These are phyloP conservation scores for Alectoris magna DNA, from an alignment of 2,797 vertebrate genomes.

Conservation along the genomic window DNA sequence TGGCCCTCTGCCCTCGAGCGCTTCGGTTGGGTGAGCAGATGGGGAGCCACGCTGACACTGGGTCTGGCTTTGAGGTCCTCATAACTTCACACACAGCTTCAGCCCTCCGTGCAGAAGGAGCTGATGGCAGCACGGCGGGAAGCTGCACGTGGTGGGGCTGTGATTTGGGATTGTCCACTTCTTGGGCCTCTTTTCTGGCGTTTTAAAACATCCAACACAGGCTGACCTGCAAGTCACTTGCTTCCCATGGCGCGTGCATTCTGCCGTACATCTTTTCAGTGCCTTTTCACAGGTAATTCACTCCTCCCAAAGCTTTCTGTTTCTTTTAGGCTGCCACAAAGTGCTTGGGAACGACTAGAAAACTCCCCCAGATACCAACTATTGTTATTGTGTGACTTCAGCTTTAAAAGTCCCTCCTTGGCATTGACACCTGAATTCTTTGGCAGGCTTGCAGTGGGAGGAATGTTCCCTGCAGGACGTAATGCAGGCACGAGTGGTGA, in stretches of 20 bases:
- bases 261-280: accelerated
- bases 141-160: too few relatives aligned
- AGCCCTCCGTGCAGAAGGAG: background rate
- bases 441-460: too few relatives aligned
- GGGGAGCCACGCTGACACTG: background rate
- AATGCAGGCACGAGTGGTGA: accelerated
- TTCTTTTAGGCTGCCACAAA: background rate
- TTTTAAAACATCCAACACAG: accelerated
- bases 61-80: too few relatives aligned
- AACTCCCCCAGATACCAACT: background rate
- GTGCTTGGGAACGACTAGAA: background rate
- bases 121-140: background rate
- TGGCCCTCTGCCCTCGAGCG: background rate
- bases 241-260: accelerated
- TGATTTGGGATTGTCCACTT: background rate
- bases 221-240: background rate
- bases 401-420: background rate
- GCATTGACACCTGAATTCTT: background rate
- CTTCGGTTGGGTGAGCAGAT: background rate
- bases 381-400: background rate
- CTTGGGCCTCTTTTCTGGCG: background rate
- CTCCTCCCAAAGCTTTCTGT: accelerated
- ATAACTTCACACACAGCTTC: too few relatives aligned
- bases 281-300: background rate
- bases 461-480: background rate